Percentiles rank a stretch among this genome's conserved stretches.
These are phyloP conservation scores for Megalops atlanticus DNA, from an alignment of 2,113 vertebrate genomes.

Conservation along the genomic window DNA sequence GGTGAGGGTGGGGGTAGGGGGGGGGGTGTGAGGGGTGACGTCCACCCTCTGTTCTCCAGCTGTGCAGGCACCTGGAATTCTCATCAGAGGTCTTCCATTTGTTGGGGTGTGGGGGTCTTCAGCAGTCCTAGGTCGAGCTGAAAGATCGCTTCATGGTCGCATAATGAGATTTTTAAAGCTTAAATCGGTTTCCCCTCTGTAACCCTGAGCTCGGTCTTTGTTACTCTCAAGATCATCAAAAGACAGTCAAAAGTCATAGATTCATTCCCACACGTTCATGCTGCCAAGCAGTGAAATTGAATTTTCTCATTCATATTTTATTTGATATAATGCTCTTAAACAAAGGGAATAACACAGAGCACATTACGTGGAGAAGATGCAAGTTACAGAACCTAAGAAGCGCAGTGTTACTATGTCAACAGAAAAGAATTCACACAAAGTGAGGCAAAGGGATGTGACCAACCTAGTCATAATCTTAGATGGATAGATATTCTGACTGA, in stretches of 20 bases:
- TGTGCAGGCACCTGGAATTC: neutral
- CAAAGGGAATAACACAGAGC: too few species aligned
- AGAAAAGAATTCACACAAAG: neutral
- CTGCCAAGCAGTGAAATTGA: neutral
- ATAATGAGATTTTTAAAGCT: too few species aligned
- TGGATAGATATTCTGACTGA: neutral
- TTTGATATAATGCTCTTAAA: neutral
- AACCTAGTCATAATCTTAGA: neutral
- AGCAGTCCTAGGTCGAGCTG: neutral
- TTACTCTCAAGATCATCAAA: neutral
- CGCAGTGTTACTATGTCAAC: too few species aligned
- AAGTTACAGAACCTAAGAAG: too few species aligned
- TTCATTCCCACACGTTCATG: neutral
- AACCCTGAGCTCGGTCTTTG: neutral
- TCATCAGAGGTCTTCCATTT: neutral
- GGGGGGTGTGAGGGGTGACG: neutral
- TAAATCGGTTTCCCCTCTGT: neutral
- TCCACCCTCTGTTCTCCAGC: neutral
- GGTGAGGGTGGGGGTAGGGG: too few species aligned
- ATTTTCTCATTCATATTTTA: neutral
- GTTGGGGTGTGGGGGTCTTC: neutral
- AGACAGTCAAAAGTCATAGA: neutral
- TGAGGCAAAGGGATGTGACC: neutral
- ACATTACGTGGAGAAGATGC: too few species aligned
- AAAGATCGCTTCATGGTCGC: neutral